Conservation (phyloP, 1,140 invertebrate species). For the Venturia canescens region DNA sequence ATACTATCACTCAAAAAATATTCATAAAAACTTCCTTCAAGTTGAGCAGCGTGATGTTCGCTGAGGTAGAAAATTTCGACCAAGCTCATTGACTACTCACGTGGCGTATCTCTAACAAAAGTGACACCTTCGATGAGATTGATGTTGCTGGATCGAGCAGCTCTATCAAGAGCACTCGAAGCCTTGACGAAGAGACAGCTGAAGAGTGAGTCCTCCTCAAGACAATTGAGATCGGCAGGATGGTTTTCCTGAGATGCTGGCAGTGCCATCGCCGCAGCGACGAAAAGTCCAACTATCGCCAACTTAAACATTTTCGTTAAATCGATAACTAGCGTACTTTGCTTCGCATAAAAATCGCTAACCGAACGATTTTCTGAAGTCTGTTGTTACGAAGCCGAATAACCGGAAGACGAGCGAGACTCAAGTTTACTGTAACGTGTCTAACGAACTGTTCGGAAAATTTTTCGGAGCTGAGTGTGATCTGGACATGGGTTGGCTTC, state of each 20-base stretch:
- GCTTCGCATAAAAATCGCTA: constrained; percentile 30
- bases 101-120: constrained; percentile 75
- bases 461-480: constrained; percentile 75
- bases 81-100: constrained; percentile 61
- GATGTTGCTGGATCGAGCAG: constrained; percentile 78
- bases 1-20: too few relatives aligned
- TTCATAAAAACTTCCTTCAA: too few relatives aligned
- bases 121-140: constrained; percentile 79
- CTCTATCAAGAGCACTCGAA: constrained; percentile 77
- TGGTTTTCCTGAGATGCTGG: constrained; percentile 56
- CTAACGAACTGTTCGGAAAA: constrained; percentile 61
- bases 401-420: constrained; percentile 38
- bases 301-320: constrained; percentile 67
- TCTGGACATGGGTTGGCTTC: constrained; percentile 69
- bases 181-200: constrained; percentile 80
- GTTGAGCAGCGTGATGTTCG: too few relatives aligned
- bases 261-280: constrained; percentile 64
- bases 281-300: constrained; percentile 65
- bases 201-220: constrained; percentile 75
- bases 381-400: constrained; percentile 31
- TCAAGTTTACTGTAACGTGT: neutral
- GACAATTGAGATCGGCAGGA: constrained; percentile 63
- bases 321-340: constrained; percentile 12
- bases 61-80: too few relatives aligned
- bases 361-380: constrained; percentile 36